These are phyloP conservation scores for Lutjanus argentimaculatus DNA, from an alignment of 2,797 vertebrate species.

Conservation along the genomic window DNA sequence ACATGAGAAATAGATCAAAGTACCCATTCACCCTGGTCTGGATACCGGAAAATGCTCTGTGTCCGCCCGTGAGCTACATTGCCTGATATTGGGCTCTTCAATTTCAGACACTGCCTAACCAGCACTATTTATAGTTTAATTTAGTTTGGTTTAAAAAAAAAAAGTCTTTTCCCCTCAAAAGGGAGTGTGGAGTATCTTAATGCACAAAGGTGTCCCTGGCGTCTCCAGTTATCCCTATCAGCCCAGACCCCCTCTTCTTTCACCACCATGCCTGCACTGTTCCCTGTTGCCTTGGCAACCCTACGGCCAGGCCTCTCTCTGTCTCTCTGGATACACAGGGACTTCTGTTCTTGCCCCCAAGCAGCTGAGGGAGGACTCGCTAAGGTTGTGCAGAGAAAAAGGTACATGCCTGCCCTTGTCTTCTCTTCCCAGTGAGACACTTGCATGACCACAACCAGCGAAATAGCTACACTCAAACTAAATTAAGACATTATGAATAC, in stretches of 20 bases:
- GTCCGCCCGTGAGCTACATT: slow-evolving; percentile 39
- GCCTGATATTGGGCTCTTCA: slow-evolving; percentile 44
- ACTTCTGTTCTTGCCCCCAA: slow-evolving; percentile 78
- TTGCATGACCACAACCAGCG: slow-evolving; percentile 19
- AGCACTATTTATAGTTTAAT: slow-evolving; percentile 62
- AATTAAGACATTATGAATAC: slow-evolving; percentile 25
- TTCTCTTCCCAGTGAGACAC: slow-evolving; percentile 45
- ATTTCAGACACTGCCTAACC: slow-evolving; percentile 56
- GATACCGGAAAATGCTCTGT: slow-evolving; percentile 41
- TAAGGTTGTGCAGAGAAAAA: slow-evolving; percentile 69
- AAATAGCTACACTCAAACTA: slow-evolving; percentile 29
- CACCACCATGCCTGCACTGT: slow-evolving; percentile 78
- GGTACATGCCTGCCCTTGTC: slow-evolving; percentile 64
- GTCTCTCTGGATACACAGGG: slow-evolving; percentile 68
- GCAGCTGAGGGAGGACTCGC: slow-evolving; percentile 76
- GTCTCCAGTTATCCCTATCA: slow-evolving; percentile 75
- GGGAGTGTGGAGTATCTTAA: slow-evolving; percentile 68
- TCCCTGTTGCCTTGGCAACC: slow-evolving; percentile 85
- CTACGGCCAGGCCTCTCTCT: slow-evolving; percentile 67
- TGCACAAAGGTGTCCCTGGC: slow-evolving; percentile 80
- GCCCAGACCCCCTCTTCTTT: slow-evolving; percentile 69
- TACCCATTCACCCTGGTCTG: slow-evolving; percentile 35
- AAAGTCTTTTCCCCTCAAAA: slow-evolving; percentile 28
- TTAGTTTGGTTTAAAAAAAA: slow-evolving; percentile 43
- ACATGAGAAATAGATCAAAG: slow-evolving; percentile 58